Base-by-base conservation (phyloP, 2,888 invertebrate species). In the Lasioglossum zephyrum region DNA sequence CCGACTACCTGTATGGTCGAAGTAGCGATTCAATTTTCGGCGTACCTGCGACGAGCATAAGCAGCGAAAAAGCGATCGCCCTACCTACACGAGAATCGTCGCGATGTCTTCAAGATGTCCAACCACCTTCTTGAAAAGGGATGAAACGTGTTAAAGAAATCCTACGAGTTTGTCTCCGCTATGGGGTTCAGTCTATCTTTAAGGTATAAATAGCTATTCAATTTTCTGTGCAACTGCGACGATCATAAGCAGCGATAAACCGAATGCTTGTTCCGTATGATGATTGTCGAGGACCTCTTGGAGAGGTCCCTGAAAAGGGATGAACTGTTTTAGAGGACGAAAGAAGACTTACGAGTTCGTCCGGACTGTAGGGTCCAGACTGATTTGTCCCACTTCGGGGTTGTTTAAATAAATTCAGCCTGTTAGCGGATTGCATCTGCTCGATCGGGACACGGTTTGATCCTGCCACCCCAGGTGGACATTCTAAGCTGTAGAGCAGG, bases 1-100 rank as follows among this genome's bases (percentile, higher is more conserved):
- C 18, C 84, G 83, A 90, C 90, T 91, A 91, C 90, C 87, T 90
- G 89, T 88, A 90, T 87, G 91, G 89, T 77, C 87, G 83, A 90
- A 89, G 85, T 86, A 89, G 87, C 90, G 87, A 86, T 86, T 82
- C 86, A 89, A 91, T 91, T 91, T 90, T 82, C 77, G 82, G 83
- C 66, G 69, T 22, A 85, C 83, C 76, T 60, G 31, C 69, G 60
- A 66, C 69, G n/a, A 63, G 22, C 57, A 66, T 85, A 77, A 86
- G 74, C 77, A 70, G 60, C 13, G 16, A 31, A 60, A 84, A 84
- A 76, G 13, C 77, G 26, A 44, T 69, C 53, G 31, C 39, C n/a
- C 60, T 18, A 3, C 16, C n/a, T 18, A 41, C 18, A 11, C 22
- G 53, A 6, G 72, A 47, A 73, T 81, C 72, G 63, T 73, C 26